Evolutionary conservation across 2,113 vertebrate genomes (phyloP), one percentile per base, ranked within the genome.

Genomic region (Melanerpes aurifrons): DNA sequence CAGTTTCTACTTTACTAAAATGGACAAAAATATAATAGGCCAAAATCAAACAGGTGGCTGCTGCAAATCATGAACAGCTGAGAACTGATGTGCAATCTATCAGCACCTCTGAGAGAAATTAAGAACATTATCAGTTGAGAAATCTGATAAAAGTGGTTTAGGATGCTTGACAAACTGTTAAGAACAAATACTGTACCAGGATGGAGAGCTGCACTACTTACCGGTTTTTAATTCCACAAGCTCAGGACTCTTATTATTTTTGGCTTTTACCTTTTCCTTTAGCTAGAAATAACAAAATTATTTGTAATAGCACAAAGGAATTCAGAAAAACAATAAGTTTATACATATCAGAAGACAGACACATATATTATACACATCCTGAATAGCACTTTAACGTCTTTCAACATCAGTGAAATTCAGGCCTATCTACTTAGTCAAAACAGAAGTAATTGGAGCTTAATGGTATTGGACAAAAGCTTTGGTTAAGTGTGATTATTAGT

Each of bases 301-400:
- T 86, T 95, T 91, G 64, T 79, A 90, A 91, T 83, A 87, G 61
- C 47, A 86, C 64, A 91, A 94, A 94, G 25, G 86, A 94, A 96
- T 90, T 93, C 91, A 28, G 72, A 80, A 90, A 91, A 95, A 54
- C 43, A 95, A 67, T 59, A 91, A 74, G 45, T 87, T 91, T 62
- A 77, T 71, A 67, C 43, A 25, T 53, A 87, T 59, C 64, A 86
- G 48, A 66, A 95, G 61, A 92, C 67, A 91, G 29, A 58, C 67
- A 58, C 43, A 61, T 93, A 58, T 17, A 73, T 87, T 93, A 87
- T 72, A 47, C 11, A 59, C 45, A 73, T 10, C 1, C 47, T 64
- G 47, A 86, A 25, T 26, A 89, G 56, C 45, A 82, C 40, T 79
- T 79, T 45, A 67, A 53, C 68, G 18, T 91, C 92, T 94, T 93